Evolutionary conservation across 2,888 invertebrate genomes (phyloP).

Genomic region (Leptinotarsa tumamoca): DNA sequence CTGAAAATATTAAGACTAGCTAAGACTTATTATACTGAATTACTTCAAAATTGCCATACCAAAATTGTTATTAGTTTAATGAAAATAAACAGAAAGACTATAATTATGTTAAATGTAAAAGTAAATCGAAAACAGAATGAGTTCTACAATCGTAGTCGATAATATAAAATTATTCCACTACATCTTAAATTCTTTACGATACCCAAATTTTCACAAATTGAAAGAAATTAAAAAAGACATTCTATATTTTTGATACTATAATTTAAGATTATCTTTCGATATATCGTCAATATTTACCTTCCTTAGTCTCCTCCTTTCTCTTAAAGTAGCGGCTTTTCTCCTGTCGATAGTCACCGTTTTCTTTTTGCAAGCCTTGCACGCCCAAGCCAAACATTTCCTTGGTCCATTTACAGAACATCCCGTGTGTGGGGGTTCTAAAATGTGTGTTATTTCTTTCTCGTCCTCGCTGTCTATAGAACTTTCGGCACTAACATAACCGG

Average conservation of each 20-base stretch:
- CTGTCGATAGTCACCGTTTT: conserved; percentile 96
- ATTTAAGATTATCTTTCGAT: no score
- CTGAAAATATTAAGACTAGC: no score
- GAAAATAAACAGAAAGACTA: neutral
- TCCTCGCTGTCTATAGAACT: conserved; percentile 63
- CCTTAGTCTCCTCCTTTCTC: conserved; percentile 90
- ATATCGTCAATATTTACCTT: conserved; percentile 74
- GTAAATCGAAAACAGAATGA: no score
- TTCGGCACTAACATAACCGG: conserved; percentile 62
- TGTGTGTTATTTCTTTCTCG: conserved; percentile 61
- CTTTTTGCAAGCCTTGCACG: conserved; percentile 97
- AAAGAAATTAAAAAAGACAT: no score
- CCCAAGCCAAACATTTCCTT: conserved; percentile 92
- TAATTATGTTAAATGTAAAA: neutral
- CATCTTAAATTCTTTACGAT: neutral
- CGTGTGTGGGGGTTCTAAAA: conserved; percentile 63
- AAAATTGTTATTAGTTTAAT: no score
- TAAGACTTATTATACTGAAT: no score
- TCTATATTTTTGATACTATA: no score
- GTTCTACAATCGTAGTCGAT: no score
- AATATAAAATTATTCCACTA: no score
- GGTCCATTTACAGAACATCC: conserved; percentile 64
- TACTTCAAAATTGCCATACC: no score
- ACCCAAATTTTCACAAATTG: no score
- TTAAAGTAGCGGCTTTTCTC: conserved; percentile 95